Evolutionary conservation across 2,888 invertebrate species (phyloP).

Genomic region (Volucella inanis): DNA sequence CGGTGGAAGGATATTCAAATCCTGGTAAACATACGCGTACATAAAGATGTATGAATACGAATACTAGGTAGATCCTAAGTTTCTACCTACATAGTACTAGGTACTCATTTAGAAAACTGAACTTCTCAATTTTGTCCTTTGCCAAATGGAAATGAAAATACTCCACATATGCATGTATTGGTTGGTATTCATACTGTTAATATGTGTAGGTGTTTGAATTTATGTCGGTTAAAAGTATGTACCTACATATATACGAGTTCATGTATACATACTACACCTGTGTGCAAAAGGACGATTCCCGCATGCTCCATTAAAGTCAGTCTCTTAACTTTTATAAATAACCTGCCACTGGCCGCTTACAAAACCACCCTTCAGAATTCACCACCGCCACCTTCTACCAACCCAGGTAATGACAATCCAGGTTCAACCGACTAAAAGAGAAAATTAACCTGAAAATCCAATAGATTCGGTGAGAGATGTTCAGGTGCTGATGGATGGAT

Average conservation of each 20-base stretch:
- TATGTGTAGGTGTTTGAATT: background rate
- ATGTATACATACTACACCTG: slow-evolving; percentile 58
- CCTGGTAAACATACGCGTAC: slow-evolving; percentile 30
- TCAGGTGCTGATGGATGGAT: slow-evolving; percentile 51
- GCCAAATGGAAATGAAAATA: slow-evolving; percentile 52
- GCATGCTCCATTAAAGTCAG: slow-evolving; percentile 75
- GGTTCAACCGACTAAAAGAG: slow-evolving; percentile 59
- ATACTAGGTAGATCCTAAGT: too few species aligned
- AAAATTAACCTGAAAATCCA: slow-evolving; percentile 68
- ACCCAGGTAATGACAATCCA: slow-evolving; percentile 3
- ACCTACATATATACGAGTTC: background rate
- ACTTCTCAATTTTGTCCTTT: slow-evolving; percentile 33
- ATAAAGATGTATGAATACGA: too few species aligned
- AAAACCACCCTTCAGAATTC: slow-evolving; percentile 1
- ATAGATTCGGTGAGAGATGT: slow-evolving; percentile 66
- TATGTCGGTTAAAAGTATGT: background rate
- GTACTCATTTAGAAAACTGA: slow-evolving; percentile 51
- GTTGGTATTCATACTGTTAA: background rate
- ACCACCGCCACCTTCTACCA: background rate
- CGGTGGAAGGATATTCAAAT: slow-evolving; percentile 39
- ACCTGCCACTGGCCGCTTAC: slow-evolving; percentile 49
- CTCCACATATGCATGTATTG: background rate
- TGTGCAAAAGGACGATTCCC: slow-evolving; percentile 70
- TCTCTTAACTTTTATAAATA: slow-evolving; percentile 74
- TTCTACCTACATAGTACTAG: slow-evolving; percentile 1